Evolutionary conservation across 2,797 vertebrate genomes (phyloP), one percentile per base, ranked within the genome.

Genomic region (Anomalospiza imberbis): DNA sequence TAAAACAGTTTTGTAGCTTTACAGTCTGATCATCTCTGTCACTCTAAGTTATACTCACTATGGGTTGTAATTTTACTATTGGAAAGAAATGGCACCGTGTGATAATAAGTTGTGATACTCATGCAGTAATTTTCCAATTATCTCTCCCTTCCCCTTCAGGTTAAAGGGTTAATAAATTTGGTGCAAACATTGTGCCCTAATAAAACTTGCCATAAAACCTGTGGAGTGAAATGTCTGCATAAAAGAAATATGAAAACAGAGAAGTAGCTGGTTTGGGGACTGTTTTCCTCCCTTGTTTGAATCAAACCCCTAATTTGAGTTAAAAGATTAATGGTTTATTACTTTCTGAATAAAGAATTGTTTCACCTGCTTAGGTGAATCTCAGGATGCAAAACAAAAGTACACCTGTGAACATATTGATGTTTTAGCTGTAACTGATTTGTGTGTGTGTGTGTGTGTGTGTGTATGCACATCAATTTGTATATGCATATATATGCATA

Each of bases 1-100:
- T 66, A 87, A 94, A 97, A 73, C 32, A 54, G 48, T 93, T 73
- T n/a, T 55, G 42, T 60, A 87, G 61, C 42, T 91, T 94, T 84
- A 84, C 18, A 78, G 47, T 45, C 57, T 71, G 63, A 80, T 83
- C 54, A 36, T 61, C 21, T 91, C 90, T 94, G 82, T 79, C 78
- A 85, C 31, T 92, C 36, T 67, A 51, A 86, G 78, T 91, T 93
- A 54, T 54, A 89, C 25, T 85, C 38, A 50, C 58, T 25, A 31
- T 40, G 34, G 38, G 38, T 60, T 20, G 4, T 32, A 77, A 47
- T 73, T 93, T 89, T 86, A 92, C 36, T 61, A 36, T 61, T 74
- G 40, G 32, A 80, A 89, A 74, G 53, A 76, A 91, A 66, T 42
- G 45, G 20, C 16, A 29, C 31, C 1, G 0, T 60, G 31, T 70